Conservation (phyloP, 2,888 invertebrate genomes). For the Brachyptera risi region DNA sequence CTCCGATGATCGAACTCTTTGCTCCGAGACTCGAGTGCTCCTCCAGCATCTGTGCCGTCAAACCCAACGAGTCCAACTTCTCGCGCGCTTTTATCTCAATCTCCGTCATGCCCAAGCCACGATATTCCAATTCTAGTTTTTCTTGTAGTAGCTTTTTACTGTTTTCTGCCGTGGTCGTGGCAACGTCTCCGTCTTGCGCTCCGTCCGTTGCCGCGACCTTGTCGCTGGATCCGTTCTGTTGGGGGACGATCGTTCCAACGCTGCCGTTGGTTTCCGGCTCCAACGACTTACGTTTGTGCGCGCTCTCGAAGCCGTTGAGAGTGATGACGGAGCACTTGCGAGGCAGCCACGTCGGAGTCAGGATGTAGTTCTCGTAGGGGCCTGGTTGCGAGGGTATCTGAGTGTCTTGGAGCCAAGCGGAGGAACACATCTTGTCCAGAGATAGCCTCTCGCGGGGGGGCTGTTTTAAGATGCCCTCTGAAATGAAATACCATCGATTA, state of each 20-base stretch:
- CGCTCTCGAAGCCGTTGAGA: constrained; percentile 34
- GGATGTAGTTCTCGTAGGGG: constrained; percentile 24
- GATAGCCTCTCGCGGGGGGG: constrained; percentile 48
- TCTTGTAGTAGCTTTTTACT: no score
- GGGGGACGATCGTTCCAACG: no score
- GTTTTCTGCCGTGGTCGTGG: background rate
- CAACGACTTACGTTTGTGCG: background rate
- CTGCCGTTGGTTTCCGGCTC: no score
- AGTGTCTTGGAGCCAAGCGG: constrained; percentile 54
- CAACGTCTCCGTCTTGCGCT: background rate
- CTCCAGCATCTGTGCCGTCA: constrained; percentile 55
- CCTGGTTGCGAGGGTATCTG: constrained; percentile 32
- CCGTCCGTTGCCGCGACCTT: no score
- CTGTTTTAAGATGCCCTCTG: constrained; percentile 51
- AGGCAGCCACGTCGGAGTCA: constrained; percentile 17
- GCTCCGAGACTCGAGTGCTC: constrained; percentile 55
- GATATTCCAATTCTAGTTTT: constrained; percentile 8
- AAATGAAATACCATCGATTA: background rate
- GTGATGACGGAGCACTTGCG: constrained; percentile 26
- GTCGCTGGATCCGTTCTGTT: no score
- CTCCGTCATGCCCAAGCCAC: constrained; percentile 18
- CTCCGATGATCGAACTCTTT: constrained; percentile 62
- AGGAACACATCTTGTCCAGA: constrained; percentile 48
- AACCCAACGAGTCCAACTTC: constrained; percentile 55
- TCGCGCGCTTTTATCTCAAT: constrained; percentile 51